Base-by-base conservation (phyloP, 2,113 vertebrate genomes). In the Oreotrochilus melanogaster region DNA sequence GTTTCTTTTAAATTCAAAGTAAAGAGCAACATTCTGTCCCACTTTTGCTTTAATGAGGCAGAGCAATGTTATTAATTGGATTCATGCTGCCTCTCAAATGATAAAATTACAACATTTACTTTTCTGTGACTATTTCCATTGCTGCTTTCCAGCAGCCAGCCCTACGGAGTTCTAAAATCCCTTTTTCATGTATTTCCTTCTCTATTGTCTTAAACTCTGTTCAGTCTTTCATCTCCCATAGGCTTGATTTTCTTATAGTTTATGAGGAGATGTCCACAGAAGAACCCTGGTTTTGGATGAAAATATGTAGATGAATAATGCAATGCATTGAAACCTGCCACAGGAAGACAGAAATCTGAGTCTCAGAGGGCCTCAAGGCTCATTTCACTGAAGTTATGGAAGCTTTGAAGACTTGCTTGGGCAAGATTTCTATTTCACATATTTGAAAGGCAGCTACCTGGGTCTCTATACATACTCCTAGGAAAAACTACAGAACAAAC, bases 391-490 rank as follows among this genome's bases (percentile, higher is more conserved):
- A 91, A 91, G 86, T 81, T 92, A 61, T 86, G 80, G 92, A 84
- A 88, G 91, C 91, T 96, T 96, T 95, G 92, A 96, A 93, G 91
- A 83, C 92, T 95, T 95, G 95, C 94, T 96, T 93, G 92, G 92
- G 48, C 95, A 96, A 81, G 92, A 94, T 86, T 95, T 93, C 83
- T 74, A 2, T 81, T 95, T 89, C 96, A 86, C 91, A 45, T 91
- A 48, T 91, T 95, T 95, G 91, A 89, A 96, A 95, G 79, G 66
- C 67, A 92, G 25, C 72, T 94, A 56, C 31, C 57, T 78, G 37
- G 10, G 22, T 91, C 37, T 74, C 51, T 43, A 0, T 48, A 18
- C 47, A 17, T 37, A n/a, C 28, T 94, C 56, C 15, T 76, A 69
- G 61, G 78, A 67, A 45, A 89, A 95, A 85, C 66, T 89, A 58